phyloP scores from a whole-genome alignment of 1,140 invertebrate species.

The Ridgeia piscesae region DNA sequence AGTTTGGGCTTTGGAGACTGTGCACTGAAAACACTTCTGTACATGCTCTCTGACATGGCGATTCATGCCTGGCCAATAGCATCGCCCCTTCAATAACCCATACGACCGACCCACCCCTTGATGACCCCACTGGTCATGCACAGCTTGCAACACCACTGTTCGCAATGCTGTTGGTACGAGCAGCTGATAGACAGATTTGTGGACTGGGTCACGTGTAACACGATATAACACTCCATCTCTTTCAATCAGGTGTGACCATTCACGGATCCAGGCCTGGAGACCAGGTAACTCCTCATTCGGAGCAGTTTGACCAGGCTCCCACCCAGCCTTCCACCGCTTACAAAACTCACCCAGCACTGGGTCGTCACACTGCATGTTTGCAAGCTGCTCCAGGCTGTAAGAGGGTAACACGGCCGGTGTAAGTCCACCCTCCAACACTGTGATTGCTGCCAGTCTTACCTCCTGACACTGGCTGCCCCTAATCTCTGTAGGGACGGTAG shows the following conservation, averaged over 20 bases:
- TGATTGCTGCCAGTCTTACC: background rate
- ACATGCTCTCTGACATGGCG: background rate
- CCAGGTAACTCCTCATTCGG: background rate
- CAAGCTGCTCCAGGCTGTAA: background rate
- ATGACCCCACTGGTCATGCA: no score
- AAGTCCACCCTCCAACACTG: background rate
- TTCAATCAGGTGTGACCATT: background rate
- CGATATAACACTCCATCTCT: background rate
- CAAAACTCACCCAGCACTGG: background rate
- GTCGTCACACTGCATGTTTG: background rate
- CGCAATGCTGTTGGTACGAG: background rate
- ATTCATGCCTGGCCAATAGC: background rate
- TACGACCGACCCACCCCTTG: background rate
- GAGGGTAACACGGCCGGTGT: background rate
- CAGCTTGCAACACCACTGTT: background rate
- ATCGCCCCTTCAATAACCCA: background rate
- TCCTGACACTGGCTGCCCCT: background rate
- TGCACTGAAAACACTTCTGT: background rate
- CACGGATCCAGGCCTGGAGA: background rate
- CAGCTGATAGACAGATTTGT: background rate
- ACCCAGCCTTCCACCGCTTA: background rate
- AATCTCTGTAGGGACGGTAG: background rate
- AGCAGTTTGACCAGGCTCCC: conserved; percentile 4
- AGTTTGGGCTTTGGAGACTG: background rate
- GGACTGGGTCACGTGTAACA: background rate